Evolutionary conservation across 1,140 invertebrate genomes (phyloP).

Genomic region (Ostrea edulis): DNA sequence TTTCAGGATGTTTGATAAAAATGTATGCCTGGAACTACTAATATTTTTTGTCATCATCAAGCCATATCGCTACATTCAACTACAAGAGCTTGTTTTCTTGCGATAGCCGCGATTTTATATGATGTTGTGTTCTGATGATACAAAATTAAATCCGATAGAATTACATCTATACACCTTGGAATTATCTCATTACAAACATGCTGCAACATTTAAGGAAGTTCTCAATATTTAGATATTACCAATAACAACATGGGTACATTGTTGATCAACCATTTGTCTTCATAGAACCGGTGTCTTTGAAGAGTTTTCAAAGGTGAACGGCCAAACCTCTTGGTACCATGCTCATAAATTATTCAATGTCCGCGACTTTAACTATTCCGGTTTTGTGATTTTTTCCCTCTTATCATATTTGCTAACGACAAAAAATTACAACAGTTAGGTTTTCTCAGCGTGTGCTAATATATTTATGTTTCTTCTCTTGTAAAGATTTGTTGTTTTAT

Average conservation of each 20-base stretch:
- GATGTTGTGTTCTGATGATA: background rate
- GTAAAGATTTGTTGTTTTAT: slow-evolving; percentile 19
- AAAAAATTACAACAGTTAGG: background rate
- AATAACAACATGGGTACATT: too few species aligned
- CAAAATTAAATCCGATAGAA: too few species aligned
- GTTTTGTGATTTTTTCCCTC: background rate
- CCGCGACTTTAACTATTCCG: background rate
- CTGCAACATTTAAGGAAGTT: too few species aligned
- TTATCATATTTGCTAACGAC: background rate
- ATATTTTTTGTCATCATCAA: background rate
- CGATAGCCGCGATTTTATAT: background rate
- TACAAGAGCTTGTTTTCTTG: background rate
- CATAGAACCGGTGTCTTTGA: too few species aligned
- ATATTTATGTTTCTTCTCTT: background rate
- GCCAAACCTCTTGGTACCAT: background rate
- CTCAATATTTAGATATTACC: too few species aligned
- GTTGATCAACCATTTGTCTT: too few species aligned
- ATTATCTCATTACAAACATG: too few species aligned
- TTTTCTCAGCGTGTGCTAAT: background rate
- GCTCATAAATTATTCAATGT: slow-evolving; percentile 15
- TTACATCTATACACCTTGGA: too few species aligned
- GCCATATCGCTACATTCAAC: background rate
- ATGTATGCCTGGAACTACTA: background rate
- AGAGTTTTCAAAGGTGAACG: background rate
- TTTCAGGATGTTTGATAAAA: background rate